Base-by-base conservation (phyloP, 2,113 vertebrate genomes). In the Delphinus delphis region DNA sequence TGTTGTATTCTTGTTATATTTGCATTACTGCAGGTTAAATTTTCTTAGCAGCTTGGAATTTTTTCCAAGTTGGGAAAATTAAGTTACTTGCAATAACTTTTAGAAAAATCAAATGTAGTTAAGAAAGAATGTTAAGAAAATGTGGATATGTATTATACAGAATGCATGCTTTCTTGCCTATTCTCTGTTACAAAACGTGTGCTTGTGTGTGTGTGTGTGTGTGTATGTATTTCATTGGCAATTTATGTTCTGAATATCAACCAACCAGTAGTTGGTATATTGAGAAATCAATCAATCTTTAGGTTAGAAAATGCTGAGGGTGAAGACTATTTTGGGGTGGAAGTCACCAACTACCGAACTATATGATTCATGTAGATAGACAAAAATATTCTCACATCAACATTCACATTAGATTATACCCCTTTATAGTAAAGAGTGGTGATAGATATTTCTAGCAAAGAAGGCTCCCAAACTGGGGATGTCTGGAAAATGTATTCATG, bases 41-140 rank as follows among this genome's bases (percentile, higher is more conserved):
- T 83, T 93, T 92, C 81, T 84, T 62, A 94, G 38, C 47, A 81
- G n/a, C 50, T 86, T 70, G 76, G 62, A 85, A 81, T 65, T 80
- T 68, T 97, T 76, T 94, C 67, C 95, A 84, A 97, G 73, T 95
- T 96, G 76, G 83, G 58, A 95, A 98, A 96, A 97, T 84, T 68
- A 88, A 96, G 47, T 90, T 76, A 90, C 70, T 95, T 98, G 63
- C 86, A 95, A 91, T 71, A 93, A 76, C 80, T 97, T 87, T 88
- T 70, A 92, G 96, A 97, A 97, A 96, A 98, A 96, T 94, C 2
- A 89, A 90, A 89, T 96, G 10, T 38, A 91, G 18, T 92, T 94
- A 87, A 88, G 90, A 85, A 90, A 89, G 76, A 90, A 92, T 92
- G 88, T 77, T 84, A 92, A 84, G 82, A 97, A 65, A 94, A 80